phyloP scores from a whole-genome alignment of 2,797 vertebrate genomes.

The Serranus cabrilla region DNA sequence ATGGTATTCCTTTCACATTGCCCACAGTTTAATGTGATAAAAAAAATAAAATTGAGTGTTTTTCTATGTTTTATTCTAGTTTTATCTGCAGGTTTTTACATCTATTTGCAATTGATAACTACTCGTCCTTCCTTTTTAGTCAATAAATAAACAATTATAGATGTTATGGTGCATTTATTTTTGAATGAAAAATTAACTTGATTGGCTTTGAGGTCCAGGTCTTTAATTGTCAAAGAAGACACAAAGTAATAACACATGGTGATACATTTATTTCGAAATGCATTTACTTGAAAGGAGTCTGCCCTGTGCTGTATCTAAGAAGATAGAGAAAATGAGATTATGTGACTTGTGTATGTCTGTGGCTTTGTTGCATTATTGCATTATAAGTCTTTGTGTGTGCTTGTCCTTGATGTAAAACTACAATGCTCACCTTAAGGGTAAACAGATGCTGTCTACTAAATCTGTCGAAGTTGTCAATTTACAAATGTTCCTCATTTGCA shows the following conservation, averaged over 20 bases:
- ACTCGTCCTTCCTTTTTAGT: too few species aligned
- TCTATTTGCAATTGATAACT: not conserved
- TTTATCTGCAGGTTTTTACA: not conserved
- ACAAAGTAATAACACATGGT: not conserved
- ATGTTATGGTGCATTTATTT: not conserved
- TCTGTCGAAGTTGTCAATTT: not conserved
- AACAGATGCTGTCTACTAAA: not conserved
- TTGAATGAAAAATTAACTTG: not conserved
- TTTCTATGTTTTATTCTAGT: too few species aligned
- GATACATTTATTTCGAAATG: not conserved
- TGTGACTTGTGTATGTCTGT: not conserved
- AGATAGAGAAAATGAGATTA: not conserved
- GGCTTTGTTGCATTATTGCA: not conserved
- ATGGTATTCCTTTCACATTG: too few species aligned
- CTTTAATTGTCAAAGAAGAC: not conserved
- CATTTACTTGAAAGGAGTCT: not conserved
- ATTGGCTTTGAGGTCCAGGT: not conserved
- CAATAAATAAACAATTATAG: not conserved
- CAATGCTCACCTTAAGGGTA: slow-evolving; percentile 11
- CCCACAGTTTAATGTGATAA: too few species aligned
- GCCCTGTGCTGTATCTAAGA: not conserved
- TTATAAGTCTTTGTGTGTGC: not conserved
- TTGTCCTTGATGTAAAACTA: slow-evolving; percentile 29
- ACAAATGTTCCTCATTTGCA: slow-evolving; percentile 8
- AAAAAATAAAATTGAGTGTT: too few species aligned